Conservation (phyloP, 2,888 invertebrate species). For the Plebejus argus region DNA sequence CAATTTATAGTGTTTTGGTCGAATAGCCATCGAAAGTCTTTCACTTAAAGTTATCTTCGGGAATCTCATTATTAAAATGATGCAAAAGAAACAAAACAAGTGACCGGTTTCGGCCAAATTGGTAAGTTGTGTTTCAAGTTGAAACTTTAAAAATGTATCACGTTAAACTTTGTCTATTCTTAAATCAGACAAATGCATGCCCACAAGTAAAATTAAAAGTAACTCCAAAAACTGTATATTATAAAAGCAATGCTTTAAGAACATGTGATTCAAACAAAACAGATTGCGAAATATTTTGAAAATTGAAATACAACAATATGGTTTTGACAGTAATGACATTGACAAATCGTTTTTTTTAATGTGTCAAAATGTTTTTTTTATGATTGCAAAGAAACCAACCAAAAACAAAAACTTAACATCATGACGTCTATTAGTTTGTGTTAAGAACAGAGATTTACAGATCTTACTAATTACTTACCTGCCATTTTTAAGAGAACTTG, state of each 20-base stretch:
- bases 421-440: too few species aligned
- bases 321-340: background rate
- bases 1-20: conserved; percentile 65
- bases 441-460: background rate
- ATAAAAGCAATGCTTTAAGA: background rate
- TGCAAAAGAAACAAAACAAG: background rate
- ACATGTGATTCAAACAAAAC: background rate
- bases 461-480: conserved; percentile 53
- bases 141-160: background rate
- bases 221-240: background rate
- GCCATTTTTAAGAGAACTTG: conserved; percentile 74
- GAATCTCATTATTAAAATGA: conserved; percentile 43
- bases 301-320: background rate
- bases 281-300: background rate
- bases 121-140: background rate
- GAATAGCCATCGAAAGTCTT: conserved; percentile 57
- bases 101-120: background rate
- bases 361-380: background rate
- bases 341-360: background rate
- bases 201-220: background rate
- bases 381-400: background rate
- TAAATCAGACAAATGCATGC: background rate
- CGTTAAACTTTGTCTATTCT: background rate
- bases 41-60: conserved; percentile 53
- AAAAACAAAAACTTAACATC: too few species aligned